Conservation (phyloP, 2,888 invertebrate species). For the Geophilus truncorum region DNA sequence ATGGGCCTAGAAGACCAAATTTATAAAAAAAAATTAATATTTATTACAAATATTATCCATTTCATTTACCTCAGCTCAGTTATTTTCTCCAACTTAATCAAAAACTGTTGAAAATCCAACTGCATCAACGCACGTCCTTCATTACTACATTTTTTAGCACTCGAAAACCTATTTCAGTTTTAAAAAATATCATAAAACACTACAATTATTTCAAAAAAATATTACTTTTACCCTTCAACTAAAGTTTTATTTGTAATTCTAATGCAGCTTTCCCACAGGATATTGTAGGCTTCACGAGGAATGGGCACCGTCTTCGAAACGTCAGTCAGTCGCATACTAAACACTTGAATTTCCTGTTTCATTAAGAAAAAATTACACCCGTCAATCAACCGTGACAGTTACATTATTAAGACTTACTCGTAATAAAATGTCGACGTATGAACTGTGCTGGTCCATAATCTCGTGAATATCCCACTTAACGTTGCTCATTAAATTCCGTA, state of each 20-base stretch:
- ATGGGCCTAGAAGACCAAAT: conserved; percentile 46
- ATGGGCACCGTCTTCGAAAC: conserved; percentile 65
- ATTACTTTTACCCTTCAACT: conserved; percentile 72
- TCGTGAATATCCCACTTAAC: conserved; percentile 81
- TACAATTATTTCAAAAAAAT: background rate
- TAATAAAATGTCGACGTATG: conserved; percentile 65
- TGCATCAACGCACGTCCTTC: conserved; percentile 97
- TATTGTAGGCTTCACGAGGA: conserved; percentile 61
- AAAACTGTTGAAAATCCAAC: conserved; percentile 90
- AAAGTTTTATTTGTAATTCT: conserved; percentile 78
- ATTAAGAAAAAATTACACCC: too few relatives aligned
- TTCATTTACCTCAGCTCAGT: conserved; percentile 59
- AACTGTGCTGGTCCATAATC: conserved; percentile 88
- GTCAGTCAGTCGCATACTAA: conserved; percentile 69
- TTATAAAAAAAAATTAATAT: background rate
- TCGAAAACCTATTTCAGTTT: conserved; percentile 74
- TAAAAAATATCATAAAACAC: conserved; percentile 36
- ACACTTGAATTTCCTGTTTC: conserved; percentile 63
- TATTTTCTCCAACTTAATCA: conserved; percentile 82
- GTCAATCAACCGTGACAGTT: too few relatives aligned
- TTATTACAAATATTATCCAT: background rate
- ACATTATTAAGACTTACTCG: conserved; percentile 52
- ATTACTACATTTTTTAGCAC: conserved; percentile 87
- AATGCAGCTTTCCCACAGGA: conserved; percentile 83
- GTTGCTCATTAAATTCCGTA: conserved; percentile 69